These are phyloP conservation scores for Taphrorychus bicolor DNA, from an alignment of 2,888 invertebrate species.

Conservation along the genomic window DNA sequence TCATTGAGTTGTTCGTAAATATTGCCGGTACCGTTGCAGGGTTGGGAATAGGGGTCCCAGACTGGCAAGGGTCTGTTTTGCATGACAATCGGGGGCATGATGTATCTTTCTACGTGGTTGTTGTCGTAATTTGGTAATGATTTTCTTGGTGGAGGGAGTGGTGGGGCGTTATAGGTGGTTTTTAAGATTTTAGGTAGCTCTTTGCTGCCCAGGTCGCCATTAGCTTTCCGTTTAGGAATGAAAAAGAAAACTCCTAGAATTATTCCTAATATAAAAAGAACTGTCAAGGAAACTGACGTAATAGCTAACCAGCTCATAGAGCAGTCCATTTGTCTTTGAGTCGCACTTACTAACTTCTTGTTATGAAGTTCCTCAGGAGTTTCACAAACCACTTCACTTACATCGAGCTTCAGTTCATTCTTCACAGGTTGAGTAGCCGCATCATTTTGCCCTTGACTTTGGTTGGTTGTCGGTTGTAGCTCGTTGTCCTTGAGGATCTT, in stretches of 20 bases:
- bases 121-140: constrained; percentile 19
- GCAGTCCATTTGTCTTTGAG: constrained; percentile 70
- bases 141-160: constrained; percentile 42
- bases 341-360: constrained; percentile 64
- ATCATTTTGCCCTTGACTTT: constrained; percentile 46
- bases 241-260: constrained; percentile 54
- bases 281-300: constrained; percentile 62
- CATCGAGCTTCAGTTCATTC: constrained; percentile 62
- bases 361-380: constrained; percentile 66
- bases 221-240: constrained; percentile 46
- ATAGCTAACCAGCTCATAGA: constrained; percentile 69
- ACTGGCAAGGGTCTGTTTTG: constrained; percentile 51
- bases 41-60: constrained; percentile 54
- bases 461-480: constrained; percentile 48
- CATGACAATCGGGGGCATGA: constrained; percentile 51
- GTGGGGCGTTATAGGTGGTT: constrained; percentile 33
- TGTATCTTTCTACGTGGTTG: constrained; percentile 50
- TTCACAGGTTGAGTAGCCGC: too few relatives aligned
- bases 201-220: constrained; percentile 45
- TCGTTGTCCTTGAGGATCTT: constrained; percentile 65
- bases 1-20: constrained; percentile 60
- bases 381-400: constrained; percentile 66
- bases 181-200: constrained; percentile 43
- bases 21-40: constrained; percentile 50
- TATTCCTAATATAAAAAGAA: constrained; percentile 51